Conservation (phyloP, 2,888 invertebrate genomes). For the Noctua fimbriata region DNA sequence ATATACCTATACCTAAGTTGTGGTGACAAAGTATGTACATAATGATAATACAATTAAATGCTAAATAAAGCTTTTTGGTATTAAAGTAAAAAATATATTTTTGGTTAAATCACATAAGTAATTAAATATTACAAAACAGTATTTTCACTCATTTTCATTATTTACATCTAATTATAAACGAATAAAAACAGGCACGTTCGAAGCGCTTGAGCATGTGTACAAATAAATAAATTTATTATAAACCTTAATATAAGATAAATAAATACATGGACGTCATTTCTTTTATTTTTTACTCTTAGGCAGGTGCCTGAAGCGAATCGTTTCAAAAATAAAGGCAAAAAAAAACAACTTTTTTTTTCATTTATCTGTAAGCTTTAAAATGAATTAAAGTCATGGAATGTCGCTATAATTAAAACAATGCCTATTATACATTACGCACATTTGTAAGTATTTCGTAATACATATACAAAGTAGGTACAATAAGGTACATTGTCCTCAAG, state of each 20-base stretch:
- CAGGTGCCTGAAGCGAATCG: not conserved
- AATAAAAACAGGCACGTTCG: slow-evolving; percentile 25
- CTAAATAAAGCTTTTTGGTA: slow-evolving; percentile 53
- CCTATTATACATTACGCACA: not conserved
- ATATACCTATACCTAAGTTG: not conserved
- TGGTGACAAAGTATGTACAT: slow-evolving; percentile 9
- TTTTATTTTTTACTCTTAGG: not conserved
- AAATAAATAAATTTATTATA: slow-evolving; percentile 15
- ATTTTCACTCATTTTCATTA: slow-evolving; percentile 24
- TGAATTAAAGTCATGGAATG: slow-evolving; percentile 35
- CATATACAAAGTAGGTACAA: not conserved
- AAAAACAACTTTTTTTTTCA: not conserved
- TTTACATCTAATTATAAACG: slow-evolving; percentile 26
- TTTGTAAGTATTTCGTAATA: not conserved
- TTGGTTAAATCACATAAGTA: slow-evolving; percentile 24
- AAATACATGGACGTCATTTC: slow-evolving; percentile 22
- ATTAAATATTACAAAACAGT: slow-evolving; percentile 21
- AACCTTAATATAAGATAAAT: slow-evolving; percentile 31
- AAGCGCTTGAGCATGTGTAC: slow-evolving; percentile 52
- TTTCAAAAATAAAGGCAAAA: not conserved
- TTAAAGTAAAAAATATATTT: slow-evolving; percentile 53
- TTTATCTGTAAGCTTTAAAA: slow-evolving; percentile 19
- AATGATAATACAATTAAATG: slow-evolving; percentile 28
- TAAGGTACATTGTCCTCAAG: not conserved
- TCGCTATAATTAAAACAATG: slow-evolving; percentile 3